Evolutionary conservation across 2,797 vertebrate species (phyloP), one percentile per base, ranked within the genome.

Genomic region (Anabacerthia variegaticeps): DNA sequence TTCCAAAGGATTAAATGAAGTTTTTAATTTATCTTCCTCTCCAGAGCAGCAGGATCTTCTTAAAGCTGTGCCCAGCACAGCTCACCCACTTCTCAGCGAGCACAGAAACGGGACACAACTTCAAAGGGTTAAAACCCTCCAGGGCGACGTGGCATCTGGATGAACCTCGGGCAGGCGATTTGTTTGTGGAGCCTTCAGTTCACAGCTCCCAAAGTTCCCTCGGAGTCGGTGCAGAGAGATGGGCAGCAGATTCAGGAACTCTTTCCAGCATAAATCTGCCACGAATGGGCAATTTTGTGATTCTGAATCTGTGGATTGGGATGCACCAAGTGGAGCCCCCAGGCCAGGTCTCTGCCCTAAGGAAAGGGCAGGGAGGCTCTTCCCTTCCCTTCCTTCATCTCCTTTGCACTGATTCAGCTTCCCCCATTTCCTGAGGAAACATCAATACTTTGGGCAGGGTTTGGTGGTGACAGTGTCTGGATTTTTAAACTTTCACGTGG

Each of bases 1-100:
- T 75, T 95, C 91, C 90, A 87, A 67, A 88, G 89, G 91, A 96
- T 95, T 92, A 96, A 85, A 61, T 30, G 39, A 89, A 94, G 83
- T 84, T 95, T 93, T 83, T 89, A 82, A 92, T 95, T 91, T 93
- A 72, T 95, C 92, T 93, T 46, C 56, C 82, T 80, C 62, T 86
- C 76, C 52, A 10, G 91, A 61, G 69, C 92, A 93, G 86, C 28
- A 3, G 92, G 65, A 55, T 71, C 77, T 67, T 68, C 91, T 82
- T 61, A 84, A 79, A 84, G 77, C 6, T 16, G 30, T 5, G 65
- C 92, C 65, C 15, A 46, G 87, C 56, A 24, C 41, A 34, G 68
- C 77, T n/a, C 51, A 51, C 68, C 74, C 89, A 3, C 52, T 30
- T 13, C 71, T 61, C 32, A 1, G 58, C 0, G 1, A 28, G 80